Base-by-base conservation (phyloP, 2,113 vertebrate genomes). In the Leucoraja erinaceus region DNA sequence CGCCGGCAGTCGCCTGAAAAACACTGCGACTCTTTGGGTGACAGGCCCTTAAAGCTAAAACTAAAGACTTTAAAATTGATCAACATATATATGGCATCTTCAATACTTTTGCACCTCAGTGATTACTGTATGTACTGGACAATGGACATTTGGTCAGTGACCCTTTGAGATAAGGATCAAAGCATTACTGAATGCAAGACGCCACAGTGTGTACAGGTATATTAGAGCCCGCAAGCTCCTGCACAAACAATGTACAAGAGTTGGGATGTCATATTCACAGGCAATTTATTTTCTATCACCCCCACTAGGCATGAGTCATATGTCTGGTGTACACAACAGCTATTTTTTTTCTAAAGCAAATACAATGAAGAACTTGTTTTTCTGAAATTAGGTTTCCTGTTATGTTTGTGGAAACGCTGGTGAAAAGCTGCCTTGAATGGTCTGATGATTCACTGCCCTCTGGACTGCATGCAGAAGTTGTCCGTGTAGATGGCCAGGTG, bases 341-440 rank as follows among this genome's bases (percentile, higher is more conserved):
- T 88, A 11, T 0, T 88, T 88, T 61, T 86, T 63, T 16, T 81
- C 2, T 31, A 63, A 18, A 84, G 9, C 20, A 66, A 84, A 88
- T 16, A 88, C 83, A 88, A 66, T 88, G 59, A n/a, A 88, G 56
- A 63, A 88, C 10, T 66, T 63, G 59, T 88, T 31, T 28, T 16
- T 86, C n/a, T 86, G 14, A 88, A 6, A 63, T 66, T 63, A 81
- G 28, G 31, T 31, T 88, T 88, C 83, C 83, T 88, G 83, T 88
- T 88, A 61, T 0, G 14, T 63, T 63, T 5, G 31, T n/a, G 18
- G 81, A 59, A 86, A 86, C 28, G 10, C 11, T 83, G 79, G 18
- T 47, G 20, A 25, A 56, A 56, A 7, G 8, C 9, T 84, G n/a
- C 12, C 14, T 63, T 88, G 11, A 88, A 18, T 16, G 59, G 83